Conservation (phyloP, 2,888 invertebrate genomes). For the Pachydiplax longipennis region DNA sequence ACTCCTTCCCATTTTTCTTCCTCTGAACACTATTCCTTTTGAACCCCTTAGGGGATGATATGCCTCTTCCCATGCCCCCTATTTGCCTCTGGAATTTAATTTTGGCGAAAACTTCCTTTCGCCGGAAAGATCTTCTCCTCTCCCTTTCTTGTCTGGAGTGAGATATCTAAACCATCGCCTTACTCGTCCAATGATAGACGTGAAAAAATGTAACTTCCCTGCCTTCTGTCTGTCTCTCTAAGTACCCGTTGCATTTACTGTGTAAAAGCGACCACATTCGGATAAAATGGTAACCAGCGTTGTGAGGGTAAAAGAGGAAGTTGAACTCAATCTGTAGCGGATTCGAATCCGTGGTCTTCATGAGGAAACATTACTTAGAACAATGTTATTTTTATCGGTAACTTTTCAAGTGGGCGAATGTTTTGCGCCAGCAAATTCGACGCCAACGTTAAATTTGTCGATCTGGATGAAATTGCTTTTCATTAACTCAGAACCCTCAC, state of each 20-base stretch:
- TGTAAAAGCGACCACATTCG: background rate
- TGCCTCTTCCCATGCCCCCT: background rate
- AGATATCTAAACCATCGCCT: background rate
- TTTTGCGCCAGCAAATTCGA: too few species aligned
- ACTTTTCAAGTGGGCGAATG: too few species aligned
- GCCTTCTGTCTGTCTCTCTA: background rate
- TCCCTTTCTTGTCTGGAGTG: background rate
- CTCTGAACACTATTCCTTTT: background rate
- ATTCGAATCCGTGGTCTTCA: too few species aligned
- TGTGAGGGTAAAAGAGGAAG: too few species aligned
- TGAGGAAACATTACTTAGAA: too few species aligned
- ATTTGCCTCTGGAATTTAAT: constrained; percentile 1
- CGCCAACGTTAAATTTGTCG: too few species aligned
- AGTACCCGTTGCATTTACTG: background rate
- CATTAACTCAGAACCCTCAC: too few species aligned
- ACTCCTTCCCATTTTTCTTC: background rate
- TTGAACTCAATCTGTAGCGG: too few species aligned
- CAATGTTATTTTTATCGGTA: too few species aligned
- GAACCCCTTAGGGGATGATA: background rate
- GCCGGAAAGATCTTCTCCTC: background rate
- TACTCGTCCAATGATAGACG: background rate
- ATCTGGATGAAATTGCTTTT: too few species aligned
- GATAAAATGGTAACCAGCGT: too few species aligned
- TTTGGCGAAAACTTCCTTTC: constrained; percentile 1
- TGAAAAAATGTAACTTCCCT: background rate